Conservation (phyloP, 2,888 invertebrate genomes). For the Dasypogon diadema region DNA sequence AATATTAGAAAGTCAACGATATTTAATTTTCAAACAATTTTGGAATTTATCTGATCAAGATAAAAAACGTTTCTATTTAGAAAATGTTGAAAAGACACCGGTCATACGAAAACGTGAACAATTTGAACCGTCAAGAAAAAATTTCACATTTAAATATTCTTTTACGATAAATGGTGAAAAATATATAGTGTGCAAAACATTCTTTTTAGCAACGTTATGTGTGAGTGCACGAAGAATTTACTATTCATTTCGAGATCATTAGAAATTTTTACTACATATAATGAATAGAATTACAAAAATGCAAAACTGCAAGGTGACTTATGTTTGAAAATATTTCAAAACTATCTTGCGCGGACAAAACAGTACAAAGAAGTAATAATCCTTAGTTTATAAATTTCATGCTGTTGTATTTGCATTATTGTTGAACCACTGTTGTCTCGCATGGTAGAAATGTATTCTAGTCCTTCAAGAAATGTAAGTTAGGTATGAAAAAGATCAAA, state of each 20-base stretch:
- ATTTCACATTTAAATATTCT: constrained; percentile 7
- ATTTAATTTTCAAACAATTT: background rate
- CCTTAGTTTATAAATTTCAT: too few relatives aligned
- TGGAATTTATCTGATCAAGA: background rate
- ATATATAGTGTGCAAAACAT: background rate
- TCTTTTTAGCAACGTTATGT: background rate
- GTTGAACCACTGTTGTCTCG: too few relatives aligned
- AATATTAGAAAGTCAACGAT: background rate
- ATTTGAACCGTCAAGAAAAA: background rate
- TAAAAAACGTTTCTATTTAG: background rate
- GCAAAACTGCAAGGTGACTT: too few relatives aligned
- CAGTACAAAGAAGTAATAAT: too few relatives aligned
- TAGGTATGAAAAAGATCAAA: too few relatives aligned
- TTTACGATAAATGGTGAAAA: background rate
- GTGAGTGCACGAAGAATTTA: background rate
- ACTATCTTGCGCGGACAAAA: too few relatives aligned
- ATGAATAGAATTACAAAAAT: too few relatives aligned
- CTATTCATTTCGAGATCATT: background rate
- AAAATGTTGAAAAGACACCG: background rate
- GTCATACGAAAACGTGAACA: background rate
- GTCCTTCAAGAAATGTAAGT: too few relatives aligned
- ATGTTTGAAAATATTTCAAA: too few relatives aligned
- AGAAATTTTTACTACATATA: too few relatives aligned
- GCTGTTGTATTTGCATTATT: too few relatives aligned
- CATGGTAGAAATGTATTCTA: too few relatives aligned